A percentile compares a stretch with the other conserved stretches of the same genome.
Evolutionary conservation across 2,888 invertebrate genomes (phyloP).

Genomic region (Rhingia rostrata): DNA sequence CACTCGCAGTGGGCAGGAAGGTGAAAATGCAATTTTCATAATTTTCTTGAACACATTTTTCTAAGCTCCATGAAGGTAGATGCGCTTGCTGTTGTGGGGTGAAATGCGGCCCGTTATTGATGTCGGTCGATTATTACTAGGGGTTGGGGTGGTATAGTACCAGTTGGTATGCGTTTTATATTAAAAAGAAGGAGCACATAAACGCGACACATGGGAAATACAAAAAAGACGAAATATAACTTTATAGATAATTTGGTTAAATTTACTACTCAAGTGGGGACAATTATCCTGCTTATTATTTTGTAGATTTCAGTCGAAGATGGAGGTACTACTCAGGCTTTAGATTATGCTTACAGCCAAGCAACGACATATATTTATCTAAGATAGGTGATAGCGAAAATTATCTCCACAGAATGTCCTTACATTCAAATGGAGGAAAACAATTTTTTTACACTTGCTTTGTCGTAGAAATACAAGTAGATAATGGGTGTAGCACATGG

Average conservation of each 20-base stretch:
- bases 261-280: slow-evolving; percentile 18
- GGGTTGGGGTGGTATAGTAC: neutral
- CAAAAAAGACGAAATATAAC: neutral
- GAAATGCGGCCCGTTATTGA: slow-evolving; percentile 12
- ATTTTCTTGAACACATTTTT: slow-evolving; percentile 44
- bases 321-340: no score
- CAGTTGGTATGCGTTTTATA: neutral
- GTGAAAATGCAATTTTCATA: slow-evolving; percentile 72
- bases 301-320: no score
- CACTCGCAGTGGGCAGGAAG: slow-evolving; percentile 36
- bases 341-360: no score
- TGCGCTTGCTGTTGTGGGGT: no score
- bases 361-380: no score
- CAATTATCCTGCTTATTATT: neutral
- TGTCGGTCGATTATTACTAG: slow-evolving; percentile 22
- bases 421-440: no score
- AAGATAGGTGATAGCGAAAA: no score
- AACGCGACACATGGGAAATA: slow-evolving; percentile 38
- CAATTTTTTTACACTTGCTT: no score
- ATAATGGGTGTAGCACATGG: no score
- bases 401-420: no score
- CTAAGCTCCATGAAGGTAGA: slow-evolving; percentile 2
- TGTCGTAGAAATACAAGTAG: no score
- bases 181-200: neutral
- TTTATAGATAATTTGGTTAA: neutral